Evolutionary conservation across 2,888 invertebrate species (phyloP).

Genomic region (Limnephilus marmoratus): DNA sequence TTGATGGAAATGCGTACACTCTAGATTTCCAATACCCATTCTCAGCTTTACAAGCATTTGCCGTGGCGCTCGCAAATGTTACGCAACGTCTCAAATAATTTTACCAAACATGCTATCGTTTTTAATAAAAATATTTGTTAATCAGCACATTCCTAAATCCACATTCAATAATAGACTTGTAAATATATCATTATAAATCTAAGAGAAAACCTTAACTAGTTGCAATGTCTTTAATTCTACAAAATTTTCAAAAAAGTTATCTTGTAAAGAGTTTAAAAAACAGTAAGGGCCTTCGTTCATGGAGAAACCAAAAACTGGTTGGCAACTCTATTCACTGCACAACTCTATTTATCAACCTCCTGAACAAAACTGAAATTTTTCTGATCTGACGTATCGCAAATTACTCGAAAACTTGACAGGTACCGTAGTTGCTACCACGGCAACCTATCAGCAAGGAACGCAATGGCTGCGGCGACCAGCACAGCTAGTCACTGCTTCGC

Average conservation of each 20-base stretch:
- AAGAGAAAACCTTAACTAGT: conserved; percentile 10
- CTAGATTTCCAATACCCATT: conserved; percentile 99
- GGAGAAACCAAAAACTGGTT: too few relatives aligned
- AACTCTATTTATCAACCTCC: too few relatives aligned
- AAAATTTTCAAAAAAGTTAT: neutral
- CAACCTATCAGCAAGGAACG: too few relatives aligned
- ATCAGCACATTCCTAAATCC: conserved; percentile 17
- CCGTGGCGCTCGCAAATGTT: conserved; percentile 97
- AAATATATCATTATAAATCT: conserved; percentile 45
- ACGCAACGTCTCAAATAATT: conserved; percentile 93
- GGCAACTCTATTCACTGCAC: too few relatives aligned
- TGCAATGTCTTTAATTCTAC: neutral
- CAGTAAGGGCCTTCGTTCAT: too few relatives aligned
- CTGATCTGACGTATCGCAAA: too few relatives aligned
- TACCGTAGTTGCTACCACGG: too few relatives aligned
- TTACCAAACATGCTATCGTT: neutral
- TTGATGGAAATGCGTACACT: conserved; percentile 99
- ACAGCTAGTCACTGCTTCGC: too few relatives aligned
- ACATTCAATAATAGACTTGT: conserved; percentile 28
- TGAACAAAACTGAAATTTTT: too few relatives aligned
- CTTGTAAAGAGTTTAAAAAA: neutral
- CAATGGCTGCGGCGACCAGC: too few relatives aligned
- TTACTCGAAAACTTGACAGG: too few relatives aligned
- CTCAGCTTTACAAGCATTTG: conserved; percentile 98
- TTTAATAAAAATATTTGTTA: conserved; percentile 5